A percentile compares a stretch with the other conserved stretches of the same genome.
Evolutionary conservation across 2,113 vertebrate species (phyloP).

Genomic region (Chlorocebus sabaeus): DNA sequence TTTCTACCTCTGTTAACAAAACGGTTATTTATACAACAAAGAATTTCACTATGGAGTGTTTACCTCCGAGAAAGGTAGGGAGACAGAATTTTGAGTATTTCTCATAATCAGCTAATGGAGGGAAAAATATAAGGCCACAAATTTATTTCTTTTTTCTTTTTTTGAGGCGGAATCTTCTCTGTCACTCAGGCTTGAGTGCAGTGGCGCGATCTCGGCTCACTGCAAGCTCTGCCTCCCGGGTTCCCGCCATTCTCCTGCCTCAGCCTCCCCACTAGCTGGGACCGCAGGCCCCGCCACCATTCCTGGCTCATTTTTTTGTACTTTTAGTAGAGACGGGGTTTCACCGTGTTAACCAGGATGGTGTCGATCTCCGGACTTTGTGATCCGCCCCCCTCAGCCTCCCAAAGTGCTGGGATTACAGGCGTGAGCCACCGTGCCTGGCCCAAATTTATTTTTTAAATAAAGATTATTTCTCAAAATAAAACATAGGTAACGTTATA

Average conservation of each 20-base stretch:
- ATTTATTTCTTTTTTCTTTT: not conserved
- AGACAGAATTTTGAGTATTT: not conserved
- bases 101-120: not conserved
- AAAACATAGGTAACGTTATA: not conserved
- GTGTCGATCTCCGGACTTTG: too few species aligned
- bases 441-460: not conserved
- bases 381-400: rapidly evolving
- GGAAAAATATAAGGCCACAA: not conserved
- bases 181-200: too few species aligned
- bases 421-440: too few species aligned
- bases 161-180: too few species aligned
- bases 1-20: not conserved
- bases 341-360: too few species aligned
- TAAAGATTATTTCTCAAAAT: not conserved
- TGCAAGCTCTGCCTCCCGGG: too few species aligned
- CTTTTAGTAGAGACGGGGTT: too few species aligned
- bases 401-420: too few species aligned
- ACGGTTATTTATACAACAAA: not conserved
- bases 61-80: not conserved
- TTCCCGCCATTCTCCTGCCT: too few species aligned
- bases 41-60: not conserved
- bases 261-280: too few species aligned
- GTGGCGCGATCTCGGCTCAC: too few species aligned
- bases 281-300: rapidly evolving
- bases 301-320: too few species aligned